These are phyloP conservation scores for Neogobius melanostomus DNA, from an alignment of 2,113 vertebrate genomes.

Conservation along the genomic window DNA sequence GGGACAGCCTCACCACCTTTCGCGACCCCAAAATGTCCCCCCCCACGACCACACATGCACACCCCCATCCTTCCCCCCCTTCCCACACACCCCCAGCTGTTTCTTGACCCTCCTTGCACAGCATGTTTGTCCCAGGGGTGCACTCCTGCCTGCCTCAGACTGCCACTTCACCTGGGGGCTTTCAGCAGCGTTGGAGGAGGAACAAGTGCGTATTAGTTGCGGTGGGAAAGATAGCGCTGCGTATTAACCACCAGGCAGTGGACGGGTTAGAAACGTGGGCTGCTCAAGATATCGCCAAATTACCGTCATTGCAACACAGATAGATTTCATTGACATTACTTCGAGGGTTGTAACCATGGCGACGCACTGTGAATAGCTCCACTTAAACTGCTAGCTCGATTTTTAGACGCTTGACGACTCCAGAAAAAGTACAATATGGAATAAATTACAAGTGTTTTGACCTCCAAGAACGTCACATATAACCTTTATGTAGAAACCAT, in stretches of 20 bases:
- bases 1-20: conserved; percentile 74
- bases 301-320: too few species aligned
- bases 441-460: too few species aligned
- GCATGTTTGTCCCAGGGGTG: conserved; percentile 73
- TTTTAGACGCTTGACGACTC: neutral
- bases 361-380: too few species aligned
- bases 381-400: neutral
- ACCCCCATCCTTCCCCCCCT: conserved; percentile 16
- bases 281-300: too few species aligned
- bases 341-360: too few species aligned
- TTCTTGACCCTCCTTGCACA: conserved; percentile 62
- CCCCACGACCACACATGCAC: conserved; percentile 17
- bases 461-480: too few species aligned
- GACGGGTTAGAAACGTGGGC: neutral
- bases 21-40: conserved; percentile 52
- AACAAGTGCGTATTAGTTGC: conserved; percentile 9
- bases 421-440: too few species aligned
- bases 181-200: conserved; percentile 70
- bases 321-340: too few species aligned
- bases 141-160: conserved; percentile 66
- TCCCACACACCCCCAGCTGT: conserved; percentile 59
- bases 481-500: too few species aligned
- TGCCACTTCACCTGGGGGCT: conserved; percentile 59
- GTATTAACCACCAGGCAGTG: neutral
- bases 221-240: conserved; percentile 13